A percentile compares a stretch with the other conserved stretches of the same genome.
These are phyloP conservation scores for Epinephelus fuscoguttatus DNA, from an alignment of 2,113 vertebrate genomes.

Conservation along the genomic window DNA sequence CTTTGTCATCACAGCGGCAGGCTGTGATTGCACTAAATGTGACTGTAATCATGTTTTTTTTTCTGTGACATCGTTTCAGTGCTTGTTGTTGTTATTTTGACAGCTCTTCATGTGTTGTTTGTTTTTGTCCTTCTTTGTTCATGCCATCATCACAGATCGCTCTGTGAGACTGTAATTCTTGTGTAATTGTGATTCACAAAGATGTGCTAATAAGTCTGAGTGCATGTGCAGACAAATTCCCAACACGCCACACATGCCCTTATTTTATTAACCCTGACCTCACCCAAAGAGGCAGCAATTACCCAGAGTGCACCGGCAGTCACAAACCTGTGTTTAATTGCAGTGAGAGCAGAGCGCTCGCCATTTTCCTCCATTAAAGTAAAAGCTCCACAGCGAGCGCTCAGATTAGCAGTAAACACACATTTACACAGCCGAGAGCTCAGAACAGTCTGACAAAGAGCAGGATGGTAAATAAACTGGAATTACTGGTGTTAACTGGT, in stretches of 20 bases:
- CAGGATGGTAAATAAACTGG: not conserved
- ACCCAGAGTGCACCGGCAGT: slow-evolving; percentile 69
- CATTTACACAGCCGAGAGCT: not conserved
- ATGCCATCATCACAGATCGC: not conserved
- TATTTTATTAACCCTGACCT: slow-evolving; percentile 73
- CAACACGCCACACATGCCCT: slow-evolving; percentile 45
- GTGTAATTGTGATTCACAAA: slow-evolving; percentile 32
- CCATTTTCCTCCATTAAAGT: slow-evolving; percentile 53
- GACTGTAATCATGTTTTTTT: slow-evolving; percentile 14
- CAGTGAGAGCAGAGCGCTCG: slow-evolving; percentile 15
- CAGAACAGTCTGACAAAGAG: not conserved
- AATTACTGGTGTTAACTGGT: slow-evolving; percentile 24
- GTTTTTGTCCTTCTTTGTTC: slow-evolving; percentile 6
- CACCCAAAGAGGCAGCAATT: slow-evolving; percentile 68
- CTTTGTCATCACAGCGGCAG: not conserved
- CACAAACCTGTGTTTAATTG: slow-evolving; percentile 55
- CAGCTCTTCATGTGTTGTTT: not conserved
- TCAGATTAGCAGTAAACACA: slow-evolving; percentile 41
- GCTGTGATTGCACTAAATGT: slow-evolving; percentile 17
- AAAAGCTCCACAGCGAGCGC: slow-evolving; percentile 35
- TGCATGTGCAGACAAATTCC: slow-evolving; percentile 28
- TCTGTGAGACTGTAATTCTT: not conserved
- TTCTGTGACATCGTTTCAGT: not conserved
- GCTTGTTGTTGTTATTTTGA: not conserved
- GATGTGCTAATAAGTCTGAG: slow-evolving; percentile 46